These are phyloP conservation scores for Sitta carolinensis DNA, from an alignment of 2,797 vertebrate species.

Conservation along the genomic window DNA sequence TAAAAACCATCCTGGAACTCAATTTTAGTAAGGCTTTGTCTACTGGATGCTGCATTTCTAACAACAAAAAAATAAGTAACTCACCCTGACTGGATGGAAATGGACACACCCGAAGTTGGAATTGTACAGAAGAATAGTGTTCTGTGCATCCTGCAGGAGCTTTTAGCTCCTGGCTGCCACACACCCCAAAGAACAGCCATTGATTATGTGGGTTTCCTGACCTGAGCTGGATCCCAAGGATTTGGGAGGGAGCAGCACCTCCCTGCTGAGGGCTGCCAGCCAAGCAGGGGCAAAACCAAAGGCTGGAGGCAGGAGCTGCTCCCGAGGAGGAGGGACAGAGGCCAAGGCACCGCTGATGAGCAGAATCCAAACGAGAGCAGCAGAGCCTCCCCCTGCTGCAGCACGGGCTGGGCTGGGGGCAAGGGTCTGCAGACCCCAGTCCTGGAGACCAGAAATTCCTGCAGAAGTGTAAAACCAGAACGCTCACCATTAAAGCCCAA, in stretches of 20 bases:
- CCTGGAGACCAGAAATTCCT: neutral
- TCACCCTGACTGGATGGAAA: neutral
- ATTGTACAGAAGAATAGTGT: accelerated
- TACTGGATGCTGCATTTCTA: neutral
- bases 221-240: neutral
- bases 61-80: neutral
- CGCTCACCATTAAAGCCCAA: neutral
- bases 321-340: neutral
- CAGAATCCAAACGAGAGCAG: neutral
- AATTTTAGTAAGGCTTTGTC: neutral
- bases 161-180: neutral
- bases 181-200: neutral
- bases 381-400: neutral
- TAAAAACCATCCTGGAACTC: neutral
- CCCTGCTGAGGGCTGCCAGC: neutral
- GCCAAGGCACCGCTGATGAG: neutral
- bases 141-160: neutral
- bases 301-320: neutral
- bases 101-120: neutral
- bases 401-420: neutral
- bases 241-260: neutral
- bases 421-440: neutral
- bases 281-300: neutral
- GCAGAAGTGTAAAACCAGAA: neutral
- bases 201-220: neutral